These are phyloP conservation scores for Acanthis flammea DNA, from an alignment of 2,797 vertebrate species.

Conservation along the genomic window DNA sequence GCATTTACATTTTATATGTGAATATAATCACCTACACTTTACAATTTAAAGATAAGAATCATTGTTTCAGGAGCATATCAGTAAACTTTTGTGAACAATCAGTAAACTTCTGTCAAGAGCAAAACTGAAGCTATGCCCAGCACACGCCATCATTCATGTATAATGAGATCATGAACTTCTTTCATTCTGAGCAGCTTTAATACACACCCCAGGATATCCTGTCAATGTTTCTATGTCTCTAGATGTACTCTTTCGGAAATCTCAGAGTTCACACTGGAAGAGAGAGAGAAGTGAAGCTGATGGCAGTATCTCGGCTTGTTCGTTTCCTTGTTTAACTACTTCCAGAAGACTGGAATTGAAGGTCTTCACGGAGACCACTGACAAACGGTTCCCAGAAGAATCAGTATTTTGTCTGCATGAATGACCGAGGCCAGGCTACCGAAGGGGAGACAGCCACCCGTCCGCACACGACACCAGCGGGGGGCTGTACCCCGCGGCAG, in stretches of 20 bases:
- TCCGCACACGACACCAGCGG: fast-evolving
- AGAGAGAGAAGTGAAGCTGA: background rate
- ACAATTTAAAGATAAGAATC: background rate
- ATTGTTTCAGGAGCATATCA: background rate
- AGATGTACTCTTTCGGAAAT: fast-evolving
- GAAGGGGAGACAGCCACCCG: background rate
- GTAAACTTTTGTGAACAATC: background rate
- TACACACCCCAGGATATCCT: background rate
- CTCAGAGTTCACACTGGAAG: background rate
- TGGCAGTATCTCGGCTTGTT: background rate
- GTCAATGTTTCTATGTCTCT: background rate
- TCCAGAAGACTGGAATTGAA: background rate
- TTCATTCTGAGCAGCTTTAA: background rate
- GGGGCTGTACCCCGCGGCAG: background rate
- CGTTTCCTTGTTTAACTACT: background rate
- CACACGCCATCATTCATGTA: background rate
- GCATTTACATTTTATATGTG: background rate
- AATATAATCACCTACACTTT: background rate
- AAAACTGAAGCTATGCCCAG: background rate
- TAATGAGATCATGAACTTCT: background rate
- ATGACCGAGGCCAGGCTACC: background rate
- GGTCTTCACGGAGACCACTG: background rate
- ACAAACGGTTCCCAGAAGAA: fast-evolving
- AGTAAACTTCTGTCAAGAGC: background rate
- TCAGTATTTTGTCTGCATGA: background rate